Base-by-base conservation (phyloP, 2,888 invertebrate species). In the Dicycla oo region DNA sequence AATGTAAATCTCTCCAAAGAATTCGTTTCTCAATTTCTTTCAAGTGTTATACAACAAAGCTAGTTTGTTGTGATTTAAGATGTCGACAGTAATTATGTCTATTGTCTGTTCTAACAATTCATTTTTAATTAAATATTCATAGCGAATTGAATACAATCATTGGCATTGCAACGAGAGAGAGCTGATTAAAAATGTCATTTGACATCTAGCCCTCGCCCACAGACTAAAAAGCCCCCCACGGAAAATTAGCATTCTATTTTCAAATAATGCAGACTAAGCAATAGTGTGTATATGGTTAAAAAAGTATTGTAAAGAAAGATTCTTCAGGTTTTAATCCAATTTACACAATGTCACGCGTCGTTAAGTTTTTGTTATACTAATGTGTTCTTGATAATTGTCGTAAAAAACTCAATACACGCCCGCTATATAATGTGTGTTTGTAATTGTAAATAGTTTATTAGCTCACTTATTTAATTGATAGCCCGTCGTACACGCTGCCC, bases 401-500 rank as follows among this genome's bases (percentile, higher is more conserved):
- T 89, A 91, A 92, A 92, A 92, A 93, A 90, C 87, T 82, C 83
- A 78, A 83, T 88, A 87, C 86, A 85, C 82, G 85, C 83, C 74
- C 74, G 82, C 86, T 83, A 85, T 84, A 77, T 60, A 78, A 79
- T 77, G 82, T 82, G 72, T 78, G 73, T 81, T 78, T 81, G 86
- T 91, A 92, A 92, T 92, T 92, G 91, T 87, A 90, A 91, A 92
- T 90, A 88, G 85, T 86, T 89, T 88, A 90, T 91, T 89, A 91
- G 80, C 84, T 87, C 88, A 91, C 88, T 91, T 90, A 91, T 90
- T 88, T 87, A 89, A 92, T 92, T 91, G 88, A 87, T 84, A 84
- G 76, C 64, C 74, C 61, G 71, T 61, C 70, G 79, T 78, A 72
- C 61, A 72, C 56, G 69, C 56, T 63, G 67, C 43, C 69, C 74